These are phyloP conservation scores for Mus spicilegus DNA, from an alignment of 2,113 vertebrate species.

Conservation along the genomic window DNA sequence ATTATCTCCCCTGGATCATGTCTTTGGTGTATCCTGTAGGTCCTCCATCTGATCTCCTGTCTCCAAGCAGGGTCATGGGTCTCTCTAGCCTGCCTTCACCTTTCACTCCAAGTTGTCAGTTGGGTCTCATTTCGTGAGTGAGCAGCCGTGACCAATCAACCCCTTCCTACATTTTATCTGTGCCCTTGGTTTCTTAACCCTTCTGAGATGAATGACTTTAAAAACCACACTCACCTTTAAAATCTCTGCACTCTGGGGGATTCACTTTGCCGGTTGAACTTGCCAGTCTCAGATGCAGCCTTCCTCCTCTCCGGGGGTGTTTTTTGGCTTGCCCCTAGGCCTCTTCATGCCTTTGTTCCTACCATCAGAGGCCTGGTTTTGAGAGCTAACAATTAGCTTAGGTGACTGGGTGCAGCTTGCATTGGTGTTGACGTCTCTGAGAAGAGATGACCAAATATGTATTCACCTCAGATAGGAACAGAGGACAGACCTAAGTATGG, in stretches of 20 bases:
- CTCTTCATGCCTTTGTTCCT: fast-evolving
- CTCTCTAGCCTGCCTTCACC: background rate
- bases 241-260: fast-evolving
- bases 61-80: fast-evolving
- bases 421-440: background rate
- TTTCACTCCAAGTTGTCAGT: fast-evolving
- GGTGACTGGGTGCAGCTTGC: background rate
- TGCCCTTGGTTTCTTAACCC: fast-evolving
- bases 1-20: background rate
- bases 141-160: background rate
- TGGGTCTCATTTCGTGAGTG: fast-evolving
- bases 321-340: fast-evolving
- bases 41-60: background rate
- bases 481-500: background rate
- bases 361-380: background rate
- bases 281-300: background rate
- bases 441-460: background rate
- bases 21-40: fast-evolving
- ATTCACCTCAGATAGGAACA: background rate
- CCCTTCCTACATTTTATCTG: fast-evolving
- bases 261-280: too few relatives aligned
- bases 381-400: too few relatives aligned
- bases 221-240: background rate
- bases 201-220: too few relatives aligned
- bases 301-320: fast-evolving